These are phyloP conservation scores for Calephelis virginiensis DNA, from an alignment of 1,140 invertebrate species.

Conservation along the genomic window DNA sequence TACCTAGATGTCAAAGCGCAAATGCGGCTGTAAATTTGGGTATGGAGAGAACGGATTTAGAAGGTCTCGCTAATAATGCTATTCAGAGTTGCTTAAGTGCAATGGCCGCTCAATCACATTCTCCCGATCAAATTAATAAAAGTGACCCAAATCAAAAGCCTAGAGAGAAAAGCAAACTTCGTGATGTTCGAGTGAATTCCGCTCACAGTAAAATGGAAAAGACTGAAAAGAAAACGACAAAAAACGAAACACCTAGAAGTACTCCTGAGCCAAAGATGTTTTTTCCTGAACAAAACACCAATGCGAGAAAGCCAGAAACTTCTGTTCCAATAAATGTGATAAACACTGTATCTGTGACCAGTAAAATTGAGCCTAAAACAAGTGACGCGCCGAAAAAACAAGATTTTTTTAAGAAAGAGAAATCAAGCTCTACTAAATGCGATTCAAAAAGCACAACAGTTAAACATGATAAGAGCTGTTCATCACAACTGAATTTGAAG, in stretches of 20 bases:
- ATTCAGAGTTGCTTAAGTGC: conserved; percentile 55
- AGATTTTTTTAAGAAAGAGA: conserved; percentile 78
- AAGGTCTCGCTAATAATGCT: conserved; percentile 45
- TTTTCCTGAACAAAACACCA: conserved; percentile 71
- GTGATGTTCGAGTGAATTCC: conserved; percentile 73
- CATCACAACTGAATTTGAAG: conserved; percentile 56
- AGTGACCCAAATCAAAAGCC: conserved; percentile 61
- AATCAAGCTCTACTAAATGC: conserved; percentile 61
- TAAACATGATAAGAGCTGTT: conserved; percentile 72
- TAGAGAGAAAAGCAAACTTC: conserved; percentile 71
- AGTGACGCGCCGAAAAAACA: conserved; percentile 72
- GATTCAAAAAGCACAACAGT: conserved; percentile 62
- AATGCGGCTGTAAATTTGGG: conserved; percentile 64
- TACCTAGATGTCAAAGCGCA: conserved; percentile 71
- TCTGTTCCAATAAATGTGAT: conserved; percentile 74
- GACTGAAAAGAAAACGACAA: conserved; percentile 64
- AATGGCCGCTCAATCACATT: conserved; percentile 52
- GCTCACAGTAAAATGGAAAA: conserved; percentile 75
- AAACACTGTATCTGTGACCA: conserved; percentile 56
- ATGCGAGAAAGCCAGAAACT: conserved; percentile 62
- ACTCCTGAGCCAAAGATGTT: conserved; percentile 71
- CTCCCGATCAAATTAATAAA: conserved; percentile 50
- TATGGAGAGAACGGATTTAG: conserved; percentile 59
- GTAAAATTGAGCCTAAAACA: conserved; percentile 64
- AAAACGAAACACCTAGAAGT: conserved; percentile 61